Percentiles rank a stretch among this genome's conserved stretches.
Evolutionary conservation across 2,113 vertebrate species (phyloP).

Genomic region (Oryctolagus cuniculus): mOryCun1.1 NC_091435.1:29907501-29908000

Average conservation of each 20-base stretch:
- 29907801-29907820: neutral
- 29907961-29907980: neutral
- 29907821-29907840: slow-evolving; percentile 22
- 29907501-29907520: neutral
- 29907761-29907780: slow-evolving; percentile 12
- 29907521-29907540: neutral
- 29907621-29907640: neutral
- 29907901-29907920: slow-evolving; percentile 17
- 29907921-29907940: neutral
- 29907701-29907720: slow-evolving; percentile 43
- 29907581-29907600: slow-evolving; percentile 11
- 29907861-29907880: neutral
- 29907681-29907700: slow-evolving; percentile 38
- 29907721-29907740: slow-evolving; percentile 31
- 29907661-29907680: neutral
- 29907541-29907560: neutral
- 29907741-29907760: neutral
- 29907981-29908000: slow-evolving; percentile 10
- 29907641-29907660: slow-evolving; percentile 16
- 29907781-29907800: neutral
- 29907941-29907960: slow-evolving; percentile 14
- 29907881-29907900: neutral
- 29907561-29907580: neutral
- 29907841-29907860: neutral
- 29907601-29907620: neutral